Conservation (phyloP, 2,888 invertebrate species). For the Drosophila lutescens region DNA sequence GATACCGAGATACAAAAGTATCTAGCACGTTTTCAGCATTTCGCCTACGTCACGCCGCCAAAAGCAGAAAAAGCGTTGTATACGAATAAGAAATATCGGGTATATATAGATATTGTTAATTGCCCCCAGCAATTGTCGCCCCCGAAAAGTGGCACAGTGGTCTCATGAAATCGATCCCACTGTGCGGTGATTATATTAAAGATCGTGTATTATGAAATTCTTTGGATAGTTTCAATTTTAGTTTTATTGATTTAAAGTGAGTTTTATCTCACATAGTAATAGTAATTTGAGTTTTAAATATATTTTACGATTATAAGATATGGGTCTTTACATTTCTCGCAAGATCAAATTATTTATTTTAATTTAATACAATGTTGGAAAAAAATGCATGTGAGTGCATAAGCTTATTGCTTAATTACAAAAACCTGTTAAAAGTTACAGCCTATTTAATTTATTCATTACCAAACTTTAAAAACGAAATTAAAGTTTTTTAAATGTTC, state of each 20-base stretch:
- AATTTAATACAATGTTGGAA: neutral
- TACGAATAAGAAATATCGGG: constrained; percentile 40
- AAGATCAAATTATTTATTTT: too few relatives aligned
- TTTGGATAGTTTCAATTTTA: too few relatives aligned
- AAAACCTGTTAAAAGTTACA: neutral
- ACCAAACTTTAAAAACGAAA: neutral
- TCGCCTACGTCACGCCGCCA: constrained; percentile 69
- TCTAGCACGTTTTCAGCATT: constrained; percentile 65
- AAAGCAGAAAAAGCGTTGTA: constrained; percentile 54
- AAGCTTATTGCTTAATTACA: neutral
- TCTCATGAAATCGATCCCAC: constrained; percentile 2
- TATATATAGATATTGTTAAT: constrained; percentile 56
- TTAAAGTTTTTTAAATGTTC: neutral
- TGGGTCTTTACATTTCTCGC: too few relatives aligned
- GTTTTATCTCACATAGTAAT: too few relatives aligned
- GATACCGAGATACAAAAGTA: constrained; percentile 60
- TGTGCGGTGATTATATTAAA: constrained; percentile 3
- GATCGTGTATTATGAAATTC: too few relatives aligned
- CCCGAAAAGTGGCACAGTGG: constrained; percentile 31
- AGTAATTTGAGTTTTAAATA: too few relatives aligned
- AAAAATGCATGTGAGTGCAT: neutral
- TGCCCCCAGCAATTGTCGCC: constrained; percentile 69
- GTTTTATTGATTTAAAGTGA: too few relatives aligned
- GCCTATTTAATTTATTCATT: neutral
- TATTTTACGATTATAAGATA: too few relatives aligned